phyloP scores from a whole-genome alignment of 2,888 invertebrate species.

The Eristalinus aeneus region DNA sequence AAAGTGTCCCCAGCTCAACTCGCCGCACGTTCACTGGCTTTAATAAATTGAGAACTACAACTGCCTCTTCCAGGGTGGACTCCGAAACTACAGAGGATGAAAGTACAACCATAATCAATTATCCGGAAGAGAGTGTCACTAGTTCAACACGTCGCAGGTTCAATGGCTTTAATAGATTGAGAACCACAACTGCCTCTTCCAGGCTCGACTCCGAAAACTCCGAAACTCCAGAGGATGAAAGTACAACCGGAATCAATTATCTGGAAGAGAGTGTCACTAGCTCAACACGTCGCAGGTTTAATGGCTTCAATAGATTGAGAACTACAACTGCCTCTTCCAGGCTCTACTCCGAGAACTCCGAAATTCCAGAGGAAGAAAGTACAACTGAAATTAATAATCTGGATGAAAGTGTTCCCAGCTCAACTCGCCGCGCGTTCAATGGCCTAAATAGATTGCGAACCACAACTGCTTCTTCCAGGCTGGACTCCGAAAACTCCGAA shows the following conservation, averaged over 20 bases:
- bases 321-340: background rate
- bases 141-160: conserved; percentile 55
- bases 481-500: background rate
- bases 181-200: conserved; percentile 18
- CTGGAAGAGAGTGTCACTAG: background rate
- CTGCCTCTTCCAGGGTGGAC: background rate
- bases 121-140: background rate
- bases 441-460: conserved; percentile 57
- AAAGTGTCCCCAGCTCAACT: background rate
- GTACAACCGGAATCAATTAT: background rate
- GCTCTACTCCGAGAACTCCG: background rate
- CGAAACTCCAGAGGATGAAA: background rate
- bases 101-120: background rate
- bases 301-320: background rate
- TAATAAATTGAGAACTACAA: background rate
- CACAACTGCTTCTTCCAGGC: background rate
- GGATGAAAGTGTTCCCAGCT: background rate
- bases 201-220: background rate
- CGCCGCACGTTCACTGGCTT: conserved; percentile 7
- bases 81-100: background rate
- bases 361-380: background rate
- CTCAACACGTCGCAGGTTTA: background rate
- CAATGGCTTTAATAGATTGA: conserved; percentile 25
- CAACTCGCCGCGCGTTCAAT: conserved; percentile 25
- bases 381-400: background rate